Conservation (phyloP, 2,888 invertebrate species). For the Temnothorax ravouxi region DNA sequence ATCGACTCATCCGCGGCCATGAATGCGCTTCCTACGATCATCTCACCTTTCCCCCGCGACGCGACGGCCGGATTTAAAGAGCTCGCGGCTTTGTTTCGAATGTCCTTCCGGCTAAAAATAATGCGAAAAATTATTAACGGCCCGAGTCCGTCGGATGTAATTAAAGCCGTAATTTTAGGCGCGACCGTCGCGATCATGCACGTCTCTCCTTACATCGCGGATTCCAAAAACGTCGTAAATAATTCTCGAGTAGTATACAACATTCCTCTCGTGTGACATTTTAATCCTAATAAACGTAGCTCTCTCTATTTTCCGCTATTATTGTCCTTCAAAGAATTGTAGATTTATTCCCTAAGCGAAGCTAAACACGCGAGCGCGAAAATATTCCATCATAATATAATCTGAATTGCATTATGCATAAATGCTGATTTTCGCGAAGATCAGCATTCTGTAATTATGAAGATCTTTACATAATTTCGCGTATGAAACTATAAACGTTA, state of each 20-base stretch:
- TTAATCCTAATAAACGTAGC: conserved; percentile 31
- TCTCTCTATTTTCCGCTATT: neutral
- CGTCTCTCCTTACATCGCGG: neutral
- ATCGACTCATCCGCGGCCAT: conserved; percentile 39
- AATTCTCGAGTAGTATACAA: neutral
- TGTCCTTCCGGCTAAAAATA: conserved; percentile 70
- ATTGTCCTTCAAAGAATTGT: neutral
- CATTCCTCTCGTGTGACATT: conserved; percentile 20
- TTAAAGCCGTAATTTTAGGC: conserved; percentile 31
- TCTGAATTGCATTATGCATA: neutral
- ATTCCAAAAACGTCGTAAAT: conserved; percentile 8
- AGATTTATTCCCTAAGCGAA: neutral
- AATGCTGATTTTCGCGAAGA: neutral
- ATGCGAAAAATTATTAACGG: conserved; percentile 60
- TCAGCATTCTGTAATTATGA: neutral
- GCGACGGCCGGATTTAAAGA: conserved; percentile 14
- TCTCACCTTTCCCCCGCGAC: conserved; percentile 21
- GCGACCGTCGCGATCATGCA: neutral
- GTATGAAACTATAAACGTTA: neutral
- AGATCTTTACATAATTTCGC: neutral
- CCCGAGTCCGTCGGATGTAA: neutral
- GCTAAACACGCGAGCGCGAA: neutral
- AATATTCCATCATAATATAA: neutral
- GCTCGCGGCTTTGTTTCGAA: conserved; percentile 41
- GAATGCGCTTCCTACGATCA: conserved; percentile 43